Evolutionary conservation across 2,888 invertebrate species (phyloP), one percentile per base, ranked within the genome.

Genomic region (Scaptodrosophila latifasciaeformis): DNA sequence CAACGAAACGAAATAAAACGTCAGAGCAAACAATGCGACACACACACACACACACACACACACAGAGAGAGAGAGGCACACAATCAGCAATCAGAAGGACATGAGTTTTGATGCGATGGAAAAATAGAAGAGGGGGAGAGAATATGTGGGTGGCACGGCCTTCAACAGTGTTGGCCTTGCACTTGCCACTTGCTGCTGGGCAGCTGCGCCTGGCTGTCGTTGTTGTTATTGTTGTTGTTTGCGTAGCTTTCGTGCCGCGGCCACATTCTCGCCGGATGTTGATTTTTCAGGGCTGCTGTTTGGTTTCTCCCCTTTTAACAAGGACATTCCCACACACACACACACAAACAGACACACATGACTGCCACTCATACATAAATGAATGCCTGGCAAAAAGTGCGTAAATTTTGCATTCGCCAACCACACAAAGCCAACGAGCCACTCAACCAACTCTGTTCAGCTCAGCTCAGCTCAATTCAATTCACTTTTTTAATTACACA

Each of bases 101-200:
- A 7, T 46, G 34, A 1, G 35, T 24, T n/a, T 19, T 34, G 56
- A 52, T 59, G 59, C 48, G 51, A 50, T 37, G n/a, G 9, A 17
- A 29, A 40, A 30, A 30, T 18, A 12, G 10, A 21, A 40, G 19
- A 4, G 21, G 17, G 18, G 9, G 15, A 29, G 35, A 24, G 18
- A 39, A 24, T n/a, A 44, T 24, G 30, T 10, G 40, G 21, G 49
- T 57, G 56, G 60, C 58, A 40, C 57, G 72, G 72, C 77, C 77
- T 74, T 74, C 72, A 67, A 72, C 72, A 76, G 59, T 62, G 77
- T 74, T 77, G 70, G 74, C 74, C 74, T 74, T 76, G 77, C 77
- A 70, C 74, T 74, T 74, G 77, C 77, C 77, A 74, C 77, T 74
- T 76, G 72, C 75, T 68, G 65, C 62, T 54, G 53, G 29, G 45